Evolutionary conservation across 1,140 invertebrate species (phyloP), one percentile per base, ranked within the genome.

Genomic region (Brachionus plicatilis): DNA sequence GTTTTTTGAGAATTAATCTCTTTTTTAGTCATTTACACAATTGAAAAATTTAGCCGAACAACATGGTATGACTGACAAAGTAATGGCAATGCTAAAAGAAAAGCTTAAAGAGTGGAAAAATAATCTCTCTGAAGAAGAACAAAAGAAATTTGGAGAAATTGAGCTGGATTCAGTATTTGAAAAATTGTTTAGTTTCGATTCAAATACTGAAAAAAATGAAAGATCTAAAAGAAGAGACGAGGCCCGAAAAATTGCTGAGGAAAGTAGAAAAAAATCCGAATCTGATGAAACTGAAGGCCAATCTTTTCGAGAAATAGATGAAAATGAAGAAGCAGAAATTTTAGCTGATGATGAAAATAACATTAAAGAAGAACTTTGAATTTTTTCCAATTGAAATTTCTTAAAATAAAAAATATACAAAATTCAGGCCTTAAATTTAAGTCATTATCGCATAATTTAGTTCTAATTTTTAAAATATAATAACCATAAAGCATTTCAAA

Each of bases 291-390:
- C 29, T 29, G 45, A 29, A n/a, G 11, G 24, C 17, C n/a, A 76
- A 29, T 50, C 72, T 12, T 76, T 29, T 76, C 20, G 43, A 5
- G 24, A 24, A 12, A 27, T 76, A 29, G 72, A 76, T 9, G 72
- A 76, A 50, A 76, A 47, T 50, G 72, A 76, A 11, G 72, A 76
- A 27, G 8, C 72, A 5, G 72, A 76, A 76, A 76, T 76, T 27
- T 50, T 50, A 5, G 72, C 72, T 76, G 72, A 76, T 27, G 72
- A 76, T 11, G 72, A 76, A 14, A 12, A 20, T 50, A 11, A 12
- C 14, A 53, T 4, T 0, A 75, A 50, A 50, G 43, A 76, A 27
- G 72, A 76, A 29, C 33, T 76, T 37, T 76, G 43, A 50, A 53
- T 12, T 27, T 17, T 45, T 37, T 33, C 3, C 9, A 11, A 37